These are phyloP conservation scores for Mesembrinibis cayennensis DNA, from an alignment of 2,113 vertebrate genomes.

Conservation along the genomic window DNA sequence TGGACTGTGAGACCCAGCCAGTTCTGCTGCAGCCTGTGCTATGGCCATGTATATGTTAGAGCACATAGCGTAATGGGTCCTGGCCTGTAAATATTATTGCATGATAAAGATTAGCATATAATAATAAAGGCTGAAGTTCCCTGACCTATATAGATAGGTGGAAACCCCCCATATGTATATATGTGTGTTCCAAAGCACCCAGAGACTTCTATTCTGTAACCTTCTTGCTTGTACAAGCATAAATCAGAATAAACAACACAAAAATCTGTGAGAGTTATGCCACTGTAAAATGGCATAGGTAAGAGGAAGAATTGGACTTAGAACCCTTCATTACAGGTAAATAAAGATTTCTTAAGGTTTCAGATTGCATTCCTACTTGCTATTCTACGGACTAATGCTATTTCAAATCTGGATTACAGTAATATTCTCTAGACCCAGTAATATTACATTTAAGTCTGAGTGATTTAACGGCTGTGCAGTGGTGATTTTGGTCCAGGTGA, in stretches of 20 bases:
- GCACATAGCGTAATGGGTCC: not conserved
- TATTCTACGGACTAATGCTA: not conserved
- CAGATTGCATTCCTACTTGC: not conserved
- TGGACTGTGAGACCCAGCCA: not conserved
- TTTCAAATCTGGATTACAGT: conserved; percentile 39
- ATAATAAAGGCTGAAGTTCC: not conserved
- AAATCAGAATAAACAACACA: not conserved
- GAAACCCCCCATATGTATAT: not conserved
- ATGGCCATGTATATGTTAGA: not conserved
- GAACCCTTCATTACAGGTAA: conserved; percentile 1
- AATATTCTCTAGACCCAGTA: conserved; percentile 42
- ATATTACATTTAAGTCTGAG: conserved; percentile 60
- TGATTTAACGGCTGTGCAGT: conserved; percentile 65
- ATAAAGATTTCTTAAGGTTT: conserved; percentile 25
- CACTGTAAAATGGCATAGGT: not conserved
- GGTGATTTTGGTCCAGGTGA: conserved; percentile 60
- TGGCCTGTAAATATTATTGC: not conserved
- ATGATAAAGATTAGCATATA: not conserved
- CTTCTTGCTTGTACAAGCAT: not conserved
- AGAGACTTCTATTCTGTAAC: not conserved
- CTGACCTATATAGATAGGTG: not conserved
- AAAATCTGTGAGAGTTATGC: not conserved
- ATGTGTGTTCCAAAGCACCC: not conserved
- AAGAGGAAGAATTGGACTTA: not conserved
- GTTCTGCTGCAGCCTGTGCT: not conserved